These are phyloP conservation scores for Dasyurus viverrinus DNA, from an alignment of 2,113 vertebrate species.

Conservation along the genomic window DNA sequence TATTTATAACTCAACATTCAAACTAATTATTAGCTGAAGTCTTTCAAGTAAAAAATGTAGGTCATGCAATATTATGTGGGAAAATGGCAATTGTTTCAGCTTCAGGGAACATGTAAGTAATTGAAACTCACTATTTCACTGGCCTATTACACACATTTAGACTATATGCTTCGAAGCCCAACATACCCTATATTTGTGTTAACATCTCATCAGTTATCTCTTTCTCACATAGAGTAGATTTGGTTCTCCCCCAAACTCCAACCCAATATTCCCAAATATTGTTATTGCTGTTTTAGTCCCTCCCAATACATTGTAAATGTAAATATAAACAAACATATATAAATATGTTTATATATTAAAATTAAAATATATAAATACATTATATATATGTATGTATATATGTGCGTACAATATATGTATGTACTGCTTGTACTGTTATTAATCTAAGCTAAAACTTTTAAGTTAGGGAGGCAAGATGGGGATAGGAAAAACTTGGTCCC, in stretches of 20 bases:
- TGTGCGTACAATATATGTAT: no score
- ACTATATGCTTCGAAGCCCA: not conserved
- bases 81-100: slow-evolving; percentile 83
- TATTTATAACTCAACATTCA: slow-evolving; percentile 84
- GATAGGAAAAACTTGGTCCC: not conserved
- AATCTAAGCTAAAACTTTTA: not conserved
- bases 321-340: no score
- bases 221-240: not conserved
- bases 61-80: slow-evolving; percentile 78
- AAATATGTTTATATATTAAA: not conserved
- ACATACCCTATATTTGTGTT: not conserved
- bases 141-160: slow-evolving; percentile 38
- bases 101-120: slow-evolving; percentile 75
- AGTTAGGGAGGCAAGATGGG: not conserved
- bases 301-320: not conserved
- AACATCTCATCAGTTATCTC: not conserved
- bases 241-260: not conserved
- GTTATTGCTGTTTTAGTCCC: not conserved
- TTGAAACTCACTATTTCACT: slow-evolving; percentile 67
- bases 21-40: slow-evolving; percentile 84
- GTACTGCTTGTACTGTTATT: not conserved
- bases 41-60: slow-evolving; percentile 87
- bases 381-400: no score
- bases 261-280: not conserved
- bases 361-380: no score